phyloP scores from a whole-genome alignment of 2,888 invertebrate species.

The Sinelater perroti region DNA sequence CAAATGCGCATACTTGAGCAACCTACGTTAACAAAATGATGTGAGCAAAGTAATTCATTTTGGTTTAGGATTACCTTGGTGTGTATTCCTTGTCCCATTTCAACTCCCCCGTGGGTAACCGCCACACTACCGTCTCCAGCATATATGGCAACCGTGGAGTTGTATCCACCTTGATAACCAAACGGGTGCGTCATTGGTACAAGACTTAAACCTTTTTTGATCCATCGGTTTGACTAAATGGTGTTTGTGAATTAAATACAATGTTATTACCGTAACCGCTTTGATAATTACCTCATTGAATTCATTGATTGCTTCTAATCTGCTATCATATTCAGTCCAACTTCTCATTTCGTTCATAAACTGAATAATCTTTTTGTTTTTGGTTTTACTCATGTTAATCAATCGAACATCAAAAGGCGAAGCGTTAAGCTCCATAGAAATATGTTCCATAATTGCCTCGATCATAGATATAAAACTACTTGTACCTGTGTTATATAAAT shows the following conservation, averaged over 20 bases:
- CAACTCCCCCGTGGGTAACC: slow-evolving; percentile 75
- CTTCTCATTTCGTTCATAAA: slow-evolving; percentile 68
- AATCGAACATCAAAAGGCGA: slow-evolving; percentile 69
- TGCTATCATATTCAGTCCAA: slow-evolving; percentile 66
- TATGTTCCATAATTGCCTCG: slow-evolving; percentile 74
- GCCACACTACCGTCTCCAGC: slow-evolving; percentile 76
- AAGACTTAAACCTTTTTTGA: slow-evolving; percentile 77
- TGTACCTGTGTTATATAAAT: too few relatives aligned
- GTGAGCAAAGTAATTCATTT: too few relatives aligned
- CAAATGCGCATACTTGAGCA: slow-evolving; percentile 78
- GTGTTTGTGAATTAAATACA: too few relatives aligned
- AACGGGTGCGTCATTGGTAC: slow-evolving; percentile 75
- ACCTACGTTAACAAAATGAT: too few relatives aligned
- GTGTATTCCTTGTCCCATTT: slow-evolving; percentile 85
- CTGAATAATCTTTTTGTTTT: slow-evolving; percentile 57
- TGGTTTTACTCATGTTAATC: slow-evolving; percentile 61
- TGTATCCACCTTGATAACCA: slow-evolving; percentile 62
- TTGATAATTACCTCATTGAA: slow-evolving; percentile 71
- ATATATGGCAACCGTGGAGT: slow-evolving; percentile 73
- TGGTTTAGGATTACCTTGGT: slow-evolving; percentile 68
- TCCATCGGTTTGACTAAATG: slow-evolving; percentile 77
- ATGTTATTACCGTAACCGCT: too few relatives aligned
- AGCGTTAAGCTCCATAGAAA: slow-evolving; percentile 64
- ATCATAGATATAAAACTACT: too few relatives aligned
- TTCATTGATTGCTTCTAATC: slow-evolving; percentile 64